These are phyloP conservation scores for Yponomeuta sedellus DNA, from an alignment of 2,888 invertebrate genomes.

Conservation along the genomic window DNA sequence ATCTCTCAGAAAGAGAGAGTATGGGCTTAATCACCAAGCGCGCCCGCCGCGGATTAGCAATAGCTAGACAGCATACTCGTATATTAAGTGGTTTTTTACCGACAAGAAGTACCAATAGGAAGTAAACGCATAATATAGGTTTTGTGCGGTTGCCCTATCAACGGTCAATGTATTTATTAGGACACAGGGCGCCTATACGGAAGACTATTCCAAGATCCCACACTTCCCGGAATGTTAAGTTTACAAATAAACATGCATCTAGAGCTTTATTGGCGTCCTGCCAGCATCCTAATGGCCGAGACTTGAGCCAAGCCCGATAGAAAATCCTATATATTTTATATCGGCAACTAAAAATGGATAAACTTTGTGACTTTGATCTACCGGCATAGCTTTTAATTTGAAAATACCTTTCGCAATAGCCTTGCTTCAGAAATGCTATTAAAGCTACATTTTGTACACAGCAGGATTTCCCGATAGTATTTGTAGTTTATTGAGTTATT, in stretches of 20 bases:
- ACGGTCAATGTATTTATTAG: conserved; percentile 24
- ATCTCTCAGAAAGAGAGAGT: too few species aligned
- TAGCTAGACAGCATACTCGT: too few species aligned
- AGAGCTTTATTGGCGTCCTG: conserved; percentile 47
- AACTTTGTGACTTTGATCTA: conserved; percentile 3
- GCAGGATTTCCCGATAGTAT: conserved; percentile 12
- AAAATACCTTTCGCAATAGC: not conserved
- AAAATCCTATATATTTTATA: conserved; percentile 62
- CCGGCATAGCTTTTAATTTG: not conserved
- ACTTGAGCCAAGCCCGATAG: conserved; percentile 60
- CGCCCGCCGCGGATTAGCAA: too few species aligned
- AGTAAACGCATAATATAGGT: not conserved
- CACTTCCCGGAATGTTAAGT: conserved; percentile 72
- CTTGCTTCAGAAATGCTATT: not conserved
- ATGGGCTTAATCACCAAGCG: too few species aligned
- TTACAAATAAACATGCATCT: conserved; percentile 70
- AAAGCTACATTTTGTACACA: not conserved
- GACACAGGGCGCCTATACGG: conserved; percentile 34
- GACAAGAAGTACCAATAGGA: too few species aligned
- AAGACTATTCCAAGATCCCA: conserved; percentile 61
- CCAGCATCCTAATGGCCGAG: conserved; percentile 69
- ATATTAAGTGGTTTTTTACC: too few species aligned
- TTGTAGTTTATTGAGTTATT: conserved; percentile 29
- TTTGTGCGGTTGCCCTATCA: conserved; percentile 8
- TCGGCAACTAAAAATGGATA: conserved; percentile 62